phyloP scores from a whole-genome alignment of 37 sponge, comb jelly and placozoan genomes.

The Eunapius fragilis region DNA sequence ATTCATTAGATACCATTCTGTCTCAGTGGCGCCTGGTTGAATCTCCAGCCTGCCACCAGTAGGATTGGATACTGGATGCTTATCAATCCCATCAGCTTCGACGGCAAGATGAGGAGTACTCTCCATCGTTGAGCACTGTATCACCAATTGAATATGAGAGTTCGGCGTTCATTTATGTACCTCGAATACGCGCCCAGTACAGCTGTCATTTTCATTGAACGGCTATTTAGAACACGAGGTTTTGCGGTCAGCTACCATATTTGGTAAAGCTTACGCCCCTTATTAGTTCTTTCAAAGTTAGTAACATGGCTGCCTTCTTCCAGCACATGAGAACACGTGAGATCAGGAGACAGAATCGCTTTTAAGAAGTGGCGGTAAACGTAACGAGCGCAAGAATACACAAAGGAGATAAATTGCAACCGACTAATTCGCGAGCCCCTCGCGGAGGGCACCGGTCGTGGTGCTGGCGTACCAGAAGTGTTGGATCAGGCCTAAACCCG shows the following conservation, averaged over 20 bases:
- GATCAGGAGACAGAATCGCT: conserved; percentile 79
- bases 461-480: conserved; percentile 6
- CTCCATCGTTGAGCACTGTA: background rate
- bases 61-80: background rate
- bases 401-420: background rate
- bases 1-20: background rate
- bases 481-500: background rate
- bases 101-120: background rate
- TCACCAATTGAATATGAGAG: background rate
- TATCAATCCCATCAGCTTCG: background rate
- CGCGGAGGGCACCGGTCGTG: conserved; percentile 5
- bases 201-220: background rate
- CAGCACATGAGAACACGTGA: conserved; percentile 89
- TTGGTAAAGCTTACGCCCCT: background rate
- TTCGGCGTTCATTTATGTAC: background rate
- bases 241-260: background rate
- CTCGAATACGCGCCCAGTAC: background rate
- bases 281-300: background rate
- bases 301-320: conserved; percentile 70
- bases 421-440: conserved; percentile 2
- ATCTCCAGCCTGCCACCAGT: background rate
- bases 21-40: background rate
- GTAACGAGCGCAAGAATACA: conserved; percentile 1
- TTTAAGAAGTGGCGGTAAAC: conserved; percentile 77
- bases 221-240: background rate